These are phyloP conservation scores for Ostrea denselamellosa DNA, from an alignment of 1,140 invertebrate species.

Conservation along the genomic window DNA sequence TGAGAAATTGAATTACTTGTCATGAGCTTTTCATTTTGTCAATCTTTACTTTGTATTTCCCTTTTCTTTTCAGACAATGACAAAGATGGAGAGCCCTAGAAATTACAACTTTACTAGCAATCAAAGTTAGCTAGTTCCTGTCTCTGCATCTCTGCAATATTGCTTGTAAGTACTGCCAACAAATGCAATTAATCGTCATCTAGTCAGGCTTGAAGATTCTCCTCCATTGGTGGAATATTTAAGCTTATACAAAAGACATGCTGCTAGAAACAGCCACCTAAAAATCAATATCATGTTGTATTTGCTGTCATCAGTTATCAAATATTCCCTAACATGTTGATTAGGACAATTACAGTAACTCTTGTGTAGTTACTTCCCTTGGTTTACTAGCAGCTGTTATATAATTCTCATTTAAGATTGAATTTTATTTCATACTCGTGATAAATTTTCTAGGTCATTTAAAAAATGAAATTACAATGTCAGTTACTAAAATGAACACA, in stretches of 20 bases:
- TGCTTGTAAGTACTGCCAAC: slow-evolving; percentile 18
- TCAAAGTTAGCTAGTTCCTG: neutral
- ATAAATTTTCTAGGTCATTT: neutral
- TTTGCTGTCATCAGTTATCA: slow-evolving; percentile 34
- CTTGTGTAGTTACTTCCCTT: neutral
- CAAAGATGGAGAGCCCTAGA: neutral
- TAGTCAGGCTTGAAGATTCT: neutral
- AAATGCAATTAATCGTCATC: slow-evolving; percentile 38
- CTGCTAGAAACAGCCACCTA: slow-evolving; percentile 12
- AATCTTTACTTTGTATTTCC: neutral
- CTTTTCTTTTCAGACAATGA: slow-evolving; percentile 15
- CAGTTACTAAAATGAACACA: neutral
- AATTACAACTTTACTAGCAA: neutral
- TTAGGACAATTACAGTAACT: slow-evolving; percentile 11
- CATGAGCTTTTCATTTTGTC: neutral
- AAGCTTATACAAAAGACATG: slow-evolving; percentile 27
- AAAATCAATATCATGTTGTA: slow-evolving; percentile 36
- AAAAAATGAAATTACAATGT: neutral
- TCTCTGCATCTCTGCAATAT: neutral
- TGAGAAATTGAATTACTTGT: neutral
- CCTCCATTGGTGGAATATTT: slow-evolving; percentile 15
- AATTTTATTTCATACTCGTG: neutral
- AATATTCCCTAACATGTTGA: slow-evolving; percentile 33
- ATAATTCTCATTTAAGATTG: neutral
- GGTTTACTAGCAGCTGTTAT: neutral